Base-by-base conservation (phyloP, 1,140 invertebrate species). In the Heliconius nattereri region DNA sequence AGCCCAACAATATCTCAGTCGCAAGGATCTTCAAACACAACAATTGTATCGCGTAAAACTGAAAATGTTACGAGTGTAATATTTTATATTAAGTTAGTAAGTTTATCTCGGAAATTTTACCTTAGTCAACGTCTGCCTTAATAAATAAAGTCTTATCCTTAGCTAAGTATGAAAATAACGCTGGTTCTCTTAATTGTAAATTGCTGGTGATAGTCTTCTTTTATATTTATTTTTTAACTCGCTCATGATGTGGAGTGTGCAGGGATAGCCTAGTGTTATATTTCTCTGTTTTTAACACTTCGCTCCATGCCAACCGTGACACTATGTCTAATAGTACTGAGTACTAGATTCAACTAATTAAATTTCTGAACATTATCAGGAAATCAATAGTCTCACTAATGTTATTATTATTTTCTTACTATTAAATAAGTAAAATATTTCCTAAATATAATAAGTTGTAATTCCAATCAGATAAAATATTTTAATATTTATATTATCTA, bases 91-190 rank as follows among this genome's bases (percentile, higher is more conserved):
- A 75, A 80, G 66, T 60, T 76, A 72, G 29, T 37, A 75, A 73
- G 73, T 80, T 80, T 76, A 73, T 80, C 74, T 72, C 71, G 16
- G n/a, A 76, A 76, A 60, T 66, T 72, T 80, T 76, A 76, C 74
- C 73, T 74, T 76, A 73, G 29, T 76, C 78, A 76, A 73, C 74
- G 78, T 80, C 74, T 66, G 78, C 74, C 66, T 16, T 74, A 75
- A 76, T 80, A 75, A 80, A 80, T 80, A 80, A 80, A 71, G 74
- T 73, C 73, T 81, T 78, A 76, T 78, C 79, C 76, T 26, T 40
- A 73, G 71, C 71, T 81, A 71, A 81, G 72, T 81, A 81, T 75
- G 71, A 78, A 78, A 73, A 76, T 73, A 80, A 81, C 71, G 75
- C 26, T 29, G 52, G 72, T 73, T 73, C 71, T 73, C 26, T 71